Evolutionary conservation across 2,113 vertebrate species (phyloP), one percentile per base, ranked within the genome.

Genomic region (Orcinus orca): DNA sequence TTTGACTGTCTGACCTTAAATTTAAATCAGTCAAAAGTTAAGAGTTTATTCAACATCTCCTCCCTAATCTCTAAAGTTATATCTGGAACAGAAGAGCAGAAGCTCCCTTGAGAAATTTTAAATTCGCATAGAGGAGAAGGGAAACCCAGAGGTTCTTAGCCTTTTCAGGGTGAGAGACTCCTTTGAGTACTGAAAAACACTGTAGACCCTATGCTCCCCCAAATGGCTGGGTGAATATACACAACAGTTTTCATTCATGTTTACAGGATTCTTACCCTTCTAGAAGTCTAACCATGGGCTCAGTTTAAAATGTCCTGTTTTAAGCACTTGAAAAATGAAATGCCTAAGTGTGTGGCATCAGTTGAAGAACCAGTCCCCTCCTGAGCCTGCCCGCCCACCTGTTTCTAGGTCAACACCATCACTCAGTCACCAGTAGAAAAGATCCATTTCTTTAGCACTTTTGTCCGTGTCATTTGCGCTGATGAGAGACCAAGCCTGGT

Each of bases 11-110:
- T 73, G 67, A 53, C 50, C 38, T 96, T 93, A 38, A 23, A 62
- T 82, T 21, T 89, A 67, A 95, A 63, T 87, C 60, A 73, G 21
- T 91, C 62, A 93, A 60, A 93, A 85, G 85, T 36, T n/a, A 70
- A 76, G 44, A 79, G 20, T 93, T 80, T 63, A 87, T 76, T 80
- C 3, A 25, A 50, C 11, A 36, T 11, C 33, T 68, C 29, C 29
- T 90, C 55, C 38, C 20, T 65, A n/a, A 70, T 8, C 5, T 65
- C 26, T 85, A 41, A 41, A 23, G 11, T 88, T 58, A 3, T 41
- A 71, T 55, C 20, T 93, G 17, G 15, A 55, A 67, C 23, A n/a
- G 6, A 70, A 31, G 13, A 83, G 71, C 23, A 79, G 85, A 81
- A 44, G 9, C 41, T 70, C 15, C 31, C 5, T 3, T 2, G 31